Percentiles rank a stretch among this genome's conserved stretches.
Evolutionary conservation across 2,888 invertebrate species (phyloP).

Genomic region (Drosophila formosana): DNA sequence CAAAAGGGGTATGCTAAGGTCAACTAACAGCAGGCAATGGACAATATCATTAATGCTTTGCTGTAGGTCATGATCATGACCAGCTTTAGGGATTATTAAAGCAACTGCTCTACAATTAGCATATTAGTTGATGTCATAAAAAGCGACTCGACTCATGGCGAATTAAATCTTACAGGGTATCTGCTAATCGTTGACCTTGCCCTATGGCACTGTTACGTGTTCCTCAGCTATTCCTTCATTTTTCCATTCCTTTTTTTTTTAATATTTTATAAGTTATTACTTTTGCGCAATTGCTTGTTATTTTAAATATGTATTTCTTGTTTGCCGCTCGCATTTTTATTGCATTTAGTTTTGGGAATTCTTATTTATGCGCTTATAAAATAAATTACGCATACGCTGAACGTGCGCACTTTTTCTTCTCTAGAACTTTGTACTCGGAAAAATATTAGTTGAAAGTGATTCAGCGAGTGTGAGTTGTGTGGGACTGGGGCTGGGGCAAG

Average conservation of each 20-base stretch:
- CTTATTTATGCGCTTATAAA: conserved; percentile 78
- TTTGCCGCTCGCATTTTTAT: conserved; percentile 65
- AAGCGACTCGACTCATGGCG: too few relatives aligned
- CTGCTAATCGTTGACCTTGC: not conserved
- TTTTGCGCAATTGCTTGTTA: conserved; percentile 76
- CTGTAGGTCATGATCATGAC: not conserved
- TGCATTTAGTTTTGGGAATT: conserved; percentile 72
- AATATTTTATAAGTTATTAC: conserved; percentile 79
- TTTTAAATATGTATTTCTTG: conserved; percentile 70
- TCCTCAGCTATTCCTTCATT: conserved; percentile 22
- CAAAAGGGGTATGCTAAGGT: conserved; percentile 12
- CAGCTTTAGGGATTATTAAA: not conserved
- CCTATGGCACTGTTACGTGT: not conserved
- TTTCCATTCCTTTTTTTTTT: conserved; percentile 30
- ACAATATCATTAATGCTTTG: not conserved
- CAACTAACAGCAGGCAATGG: not conserved
- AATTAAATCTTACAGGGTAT: conserved; percentile 5
- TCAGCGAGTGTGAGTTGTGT: conserved; percentile 1
- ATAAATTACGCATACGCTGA: conserved; percentile 76
- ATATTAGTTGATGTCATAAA: too few relatives aligned
- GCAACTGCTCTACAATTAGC: not conserved
- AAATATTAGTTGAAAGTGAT: conserved; percentile 14
- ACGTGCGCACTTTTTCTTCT: conserved; percentile 44
- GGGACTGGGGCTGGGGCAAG: conserved; percentile 5
- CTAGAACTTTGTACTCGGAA: conserved; percentile 39